Conservation (phyloP, 2,888 invertebrate genomes). For the Hydropsyche betteni region DNA sequence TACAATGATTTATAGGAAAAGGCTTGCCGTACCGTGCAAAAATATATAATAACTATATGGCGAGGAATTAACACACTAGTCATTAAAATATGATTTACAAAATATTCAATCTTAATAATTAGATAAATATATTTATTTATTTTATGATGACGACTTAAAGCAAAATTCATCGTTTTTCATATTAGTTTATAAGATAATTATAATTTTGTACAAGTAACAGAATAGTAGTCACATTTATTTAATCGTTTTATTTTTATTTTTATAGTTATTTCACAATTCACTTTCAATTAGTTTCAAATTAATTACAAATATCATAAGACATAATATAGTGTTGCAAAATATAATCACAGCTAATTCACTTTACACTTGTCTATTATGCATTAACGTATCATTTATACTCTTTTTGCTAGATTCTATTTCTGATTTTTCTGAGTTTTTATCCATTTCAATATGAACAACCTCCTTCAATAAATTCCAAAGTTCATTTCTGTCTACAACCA, state of each 20-base stretch:
- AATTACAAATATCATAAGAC: conserved; percentile 37
- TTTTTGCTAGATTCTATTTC: conserved; percentile 45
- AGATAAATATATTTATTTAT: conserved; percentile 37
- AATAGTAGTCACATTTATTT: not conserved
- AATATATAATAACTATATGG: conserved; percentile 41
- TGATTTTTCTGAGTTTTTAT: conserved; percentile 51
- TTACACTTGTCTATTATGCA: conserved; percentile 17
- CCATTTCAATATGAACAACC: conserved; percentile 58
- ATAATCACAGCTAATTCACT: conserved; percentile 21
- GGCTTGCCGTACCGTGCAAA: conserved; percentile 42
- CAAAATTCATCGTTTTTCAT: not conserved
- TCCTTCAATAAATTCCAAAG: conserved; percentile 72
- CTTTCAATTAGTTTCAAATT: conserved; percentile 6
- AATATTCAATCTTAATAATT: conserved; percentile 41
- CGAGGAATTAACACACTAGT: conserved; percentile 42
- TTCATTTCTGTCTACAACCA: conserved; percentile 69
- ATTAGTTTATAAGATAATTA: conserved; percentile 7
- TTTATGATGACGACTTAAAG: not conserved
- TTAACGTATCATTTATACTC: conserved; percentile 32
- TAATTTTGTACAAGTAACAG: conserved; percentile 19
- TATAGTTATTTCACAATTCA: not conserved
- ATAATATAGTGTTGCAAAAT: conserved; percentile 14
- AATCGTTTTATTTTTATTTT: not conserved
- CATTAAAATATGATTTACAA: conserved; percentile 53
- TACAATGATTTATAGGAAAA: conserved; percentile 35